phyloP scores from a whole-genome alignment of 2,888 invertebrate genomes.

The Gastrophysa polygoni region DNA sequence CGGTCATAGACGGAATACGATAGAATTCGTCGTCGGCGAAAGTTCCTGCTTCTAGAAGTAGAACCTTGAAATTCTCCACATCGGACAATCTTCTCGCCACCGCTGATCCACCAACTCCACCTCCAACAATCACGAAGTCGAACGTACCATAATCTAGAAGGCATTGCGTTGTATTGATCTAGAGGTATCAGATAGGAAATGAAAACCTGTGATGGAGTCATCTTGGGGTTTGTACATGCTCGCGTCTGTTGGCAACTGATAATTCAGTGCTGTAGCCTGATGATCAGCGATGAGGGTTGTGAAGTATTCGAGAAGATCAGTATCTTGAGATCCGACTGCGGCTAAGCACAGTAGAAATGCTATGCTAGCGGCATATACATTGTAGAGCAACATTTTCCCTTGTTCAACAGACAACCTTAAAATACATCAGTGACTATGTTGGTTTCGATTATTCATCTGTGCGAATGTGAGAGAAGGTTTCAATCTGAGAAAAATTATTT shows the following conservation, averaged over 20 bases:
- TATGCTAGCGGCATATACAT: background rate
- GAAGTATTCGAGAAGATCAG: background rate
- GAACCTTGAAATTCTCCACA: conserved; percentile 30
- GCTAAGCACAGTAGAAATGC: background rate
- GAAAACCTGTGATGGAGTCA: background rate
- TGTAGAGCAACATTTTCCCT: background rate
- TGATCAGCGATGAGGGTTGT: background rate
- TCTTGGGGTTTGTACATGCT: background rate
- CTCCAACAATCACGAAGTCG: conserved; percentile 38
- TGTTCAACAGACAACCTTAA: background rate
- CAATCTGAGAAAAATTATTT: too few relatives aligned
- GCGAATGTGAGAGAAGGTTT: too few relatives aligned
- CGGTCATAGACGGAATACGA: conserved; percentile 34
- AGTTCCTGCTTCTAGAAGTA: conserved; percentile 38
- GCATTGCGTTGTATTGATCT: too few relatives aligned
- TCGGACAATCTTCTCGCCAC: conserved; percentile 38
- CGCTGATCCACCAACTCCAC: conserved; percentile 36
- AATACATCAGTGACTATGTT: too few relatives aligned
- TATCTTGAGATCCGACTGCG: background rate
- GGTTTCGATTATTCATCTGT: too few relatives aligned
- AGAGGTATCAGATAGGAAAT: too few relatives aligned
- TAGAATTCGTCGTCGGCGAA: conserved; percentile 30
- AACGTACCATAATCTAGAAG: conserved; percentile 31
- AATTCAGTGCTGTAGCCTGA: background rate
- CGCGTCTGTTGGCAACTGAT: background rate